A percentile compares a stretch with the other conserved stretches of the same genome.
phyloP scores from a whole-genome alignment of 1,140 invertebrate species.

The Trachelipus rathkii region DNA sequence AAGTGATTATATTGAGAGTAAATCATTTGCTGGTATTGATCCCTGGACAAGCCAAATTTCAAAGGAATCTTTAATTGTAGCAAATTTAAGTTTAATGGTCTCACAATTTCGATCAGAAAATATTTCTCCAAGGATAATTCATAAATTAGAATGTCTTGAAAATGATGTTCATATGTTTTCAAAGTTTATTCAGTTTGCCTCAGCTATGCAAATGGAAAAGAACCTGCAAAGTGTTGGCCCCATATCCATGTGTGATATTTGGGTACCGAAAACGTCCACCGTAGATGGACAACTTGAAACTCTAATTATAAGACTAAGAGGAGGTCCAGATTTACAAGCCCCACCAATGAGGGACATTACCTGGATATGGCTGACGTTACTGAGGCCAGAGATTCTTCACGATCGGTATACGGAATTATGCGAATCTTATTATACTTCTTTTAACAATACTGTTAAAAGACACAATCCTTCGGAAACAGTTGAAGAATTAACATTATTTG shows the following conservation, averaged over 20 bases:
- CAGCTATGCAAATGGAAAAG: constrained; percentile 36
- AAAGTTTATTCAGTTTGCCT: constrained; percentile 42
- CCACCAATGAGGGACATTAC: constrained; percentile 39
- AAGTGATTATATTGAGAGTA: background rate
- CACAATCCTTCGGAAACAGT: constrained; percentile 22
- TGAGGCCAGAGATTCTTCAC: constrained; percentile 31
- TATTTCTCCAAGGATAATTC: background rate
- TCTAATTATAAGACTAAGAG: constrained; percentile 34
- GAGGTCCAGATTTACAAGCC: constrained; percentile 28
- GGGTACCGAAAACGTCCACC: constrained; percentile 22
- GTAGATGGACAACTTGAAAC: constrained; percentile 31
- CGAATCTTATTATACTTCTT: constrained; percentile 40
- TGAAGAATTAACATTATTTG: constrained; percentile 39
- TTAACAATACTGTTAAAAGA: constrained; percentile 34
- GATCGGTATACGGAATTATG: constrained; percentile 44
- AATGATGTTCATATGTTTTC: constrained; percentile 37
- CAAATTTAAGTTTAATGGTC: background rate
- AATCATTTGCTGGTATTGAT: background rate
- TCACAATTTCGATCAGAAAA: background rate
- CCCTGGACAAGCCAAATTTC: background rate
- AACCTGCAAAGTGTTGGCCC: constrained; percentile 38
- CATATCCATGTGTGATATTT: constrained; percentile 30
- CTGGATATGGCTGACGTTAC: constrained; percentile 43
- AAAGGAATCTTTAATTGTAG: background rate
- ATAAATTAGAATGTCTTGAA: background rate